phyloP scores from a whole-genome alignment of 2,113 vertebrate species.

The Phocoena sinus region DNA sequence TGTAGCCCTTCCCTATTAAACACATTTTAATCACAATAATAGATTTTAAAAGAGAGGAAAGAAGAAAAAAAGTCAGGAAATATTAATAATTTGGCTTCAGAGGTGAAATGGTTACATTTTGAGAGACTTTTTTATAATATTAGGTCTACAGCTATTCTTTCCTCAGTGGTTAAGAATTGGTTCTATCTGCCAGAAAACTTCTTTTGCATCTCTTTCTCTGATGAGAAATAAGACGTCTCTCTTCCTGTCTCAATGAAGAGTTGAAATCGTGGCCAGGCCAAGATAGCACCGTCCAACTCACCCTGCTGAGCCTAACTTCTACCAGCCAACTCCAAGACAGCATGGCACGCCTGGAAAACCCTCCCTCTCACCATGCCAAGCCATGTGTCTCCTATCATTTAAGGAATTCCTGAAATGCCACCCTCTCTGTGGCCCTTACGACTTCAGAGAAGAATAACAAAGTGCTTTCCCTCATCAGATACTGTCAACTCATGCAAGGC shows the following conservation, averaged over 20 bases:
- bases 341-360: background rate
- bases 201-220: background rate
- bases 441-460: background rate
- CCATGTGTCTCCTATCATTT: slow-evolving; percentile 1
- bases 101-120: background rate
- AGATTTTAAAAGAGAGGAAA: background rate
- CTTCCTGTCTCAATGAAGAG: background rate
- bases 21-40: background rate
- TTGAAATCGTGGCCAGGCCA: background rate
- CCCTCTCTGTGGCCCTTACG: background rate
- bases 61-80: background rate
- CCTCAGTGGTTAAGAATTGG: background rate
- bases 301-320: background rate
- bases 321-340: background rate
- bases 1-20: background rate
- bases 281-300: background rate
- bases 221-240: background rate
- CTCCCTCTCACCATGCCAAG: background rate
- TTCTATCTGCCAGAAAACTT: background rate
- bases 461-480: background rate
- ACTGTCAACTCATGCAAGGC: background rate
- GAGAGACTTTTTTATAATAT: background rate
- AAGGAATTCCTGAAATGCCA: background rate
- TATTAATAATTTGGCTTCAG: too few relatives aligned
- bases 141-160: background rate